Base-by-base conservation (phyloP, 2,797 vertebrate species). In the Lutjanus argentimaculatus region DNA sequence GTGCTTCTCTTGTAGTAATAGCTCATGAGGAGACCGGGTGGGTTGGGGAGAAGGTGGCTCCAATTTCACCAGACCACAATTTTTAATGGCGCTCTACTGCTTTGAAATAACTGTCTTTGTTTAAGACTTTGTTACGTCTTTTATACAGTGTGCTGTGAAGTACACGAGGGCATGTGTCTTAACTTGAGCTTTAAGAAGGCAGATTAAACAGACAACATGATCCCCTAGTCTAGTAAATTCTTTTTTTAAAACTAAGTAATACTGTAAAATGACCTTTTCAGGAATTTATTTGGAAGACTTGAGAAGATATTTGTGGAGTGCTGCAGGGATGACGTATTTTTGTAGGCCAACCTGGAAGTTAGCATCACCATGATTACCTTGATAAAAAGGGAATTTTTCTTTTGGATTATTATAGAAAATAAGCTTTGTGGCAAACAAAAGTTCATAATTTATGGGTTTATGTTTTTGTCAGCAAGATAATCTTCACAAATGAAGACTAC, bases 101-200 rank as follows among this genome's bases (percentile, higher is more conserved):
- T 79, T 75, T 83, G 57, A 81, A 79, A 72, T 73, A 2, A 73
- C 62, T 30, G 36, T 63, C 51, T 73, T 68, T 84, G 62, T 76
- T 70, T 46, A 78, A 67, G 57, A 16, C 55, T 40, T 45, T 30
- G 36, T 22, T 69, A 16, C 16, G 72, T 53, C 22, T 30, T 48
- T 73, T 52, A 15, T 51, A 21, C 49, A 13, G 0, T 1, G 0
- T 1, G 42, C 43, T 59, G 21, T 45, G n/a, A 58, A 68, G 48
- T 46, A 52, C 46, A 68, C 5, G 14, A 16, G 46, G 40, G 69
- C 30, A 65, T 49, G 19, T 36, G 16, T 71, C 45, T 71, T 56
- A 73, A 30, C 15, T 25, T 61, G 1, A 45, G 55, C 45, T 71
- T 75, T n/a, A 68, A 19, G 12, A 15, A 48, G 21, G 36, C 11